Conservation (phyloP, 2,797 vertebrate species). For the Champsocephalus gunnari region DNA sequence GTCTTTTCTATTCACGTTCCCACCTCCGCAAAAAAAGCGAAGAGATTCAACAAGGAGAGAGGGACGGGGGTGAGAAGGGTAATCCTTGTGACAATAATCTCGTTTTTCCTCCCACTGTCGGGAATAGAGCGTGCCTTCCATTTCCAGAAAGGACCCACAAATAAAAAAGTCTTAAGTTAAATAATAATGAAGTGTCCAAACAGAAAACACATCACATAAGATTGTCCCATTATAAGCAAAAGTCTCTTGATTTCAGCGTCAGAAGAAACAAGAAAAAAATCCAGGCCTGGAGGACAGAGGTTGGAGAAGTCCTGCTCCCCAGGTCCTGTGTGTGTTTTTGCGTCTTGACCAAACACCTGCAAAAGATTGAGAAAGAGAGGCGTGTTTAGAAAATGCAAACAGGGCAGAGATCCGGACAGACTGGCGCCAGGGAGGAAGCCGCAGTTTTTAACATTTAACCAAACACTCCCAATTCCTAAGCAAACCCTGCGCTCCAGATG, state of each 20-base stretch:
- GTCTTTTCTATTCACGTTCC: slow-evolving; percentile 91
- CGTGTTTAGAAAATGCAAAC: slow-evolving; percentile 95
- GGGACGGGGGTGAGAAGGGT: slow-evolving; percentile 39
- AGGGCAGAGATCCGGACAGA: slow-evolving; percentile 96
- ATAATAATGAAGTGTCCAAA: slow-evolving; percentile 95
- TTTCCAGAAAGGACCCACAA: slow-evolving; percentile 92
- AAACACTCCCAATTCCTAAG: slow-evolving; percentile 94
- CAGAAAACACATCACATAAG: slow-evolving; percentile 88
- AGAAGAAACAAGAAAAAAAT: slow-evolving; percentile 64
- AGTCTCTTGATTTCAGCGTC: slow-evolving; percentile 86
- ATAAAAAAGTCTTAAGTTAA: slow-evolving; percentile 94
- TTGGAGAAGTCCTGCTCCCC: slow-evolving; percentile 78
- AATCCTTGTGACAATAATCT: slow-evolving; percentile 89
- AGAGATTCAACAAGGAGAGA: slow-evolving; percentile 90
- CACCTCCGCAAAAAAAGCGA: slow-evolving; percentile 95
- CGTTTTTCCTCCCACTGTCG: slow-evolving; percentile 87
- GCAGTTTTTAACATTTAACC: slow-evolving; percentile 97
- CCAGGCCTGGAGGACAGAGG: slow-evolving; percentile 83
- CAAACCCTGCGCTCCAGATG: slow-evolving; percentile 96
- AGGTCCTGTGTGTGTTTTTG: slow-evolving; percentile 84
- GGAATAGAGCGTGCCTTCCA: slow-evolving; percentile 94
- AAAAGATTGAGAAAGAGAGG: slow-evolving; percentile 95
- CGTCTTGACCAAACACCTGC: slow-evolving; percentile 95
- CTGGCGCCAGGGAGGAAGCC: slow-evolving; percentile 99
- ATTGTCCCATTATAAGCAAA: slow-evolving; percentile 87